phyloP scores from a whole-genome alignment of 2,888 invertebrate species.

The Periphyllus acericola region DNA sequence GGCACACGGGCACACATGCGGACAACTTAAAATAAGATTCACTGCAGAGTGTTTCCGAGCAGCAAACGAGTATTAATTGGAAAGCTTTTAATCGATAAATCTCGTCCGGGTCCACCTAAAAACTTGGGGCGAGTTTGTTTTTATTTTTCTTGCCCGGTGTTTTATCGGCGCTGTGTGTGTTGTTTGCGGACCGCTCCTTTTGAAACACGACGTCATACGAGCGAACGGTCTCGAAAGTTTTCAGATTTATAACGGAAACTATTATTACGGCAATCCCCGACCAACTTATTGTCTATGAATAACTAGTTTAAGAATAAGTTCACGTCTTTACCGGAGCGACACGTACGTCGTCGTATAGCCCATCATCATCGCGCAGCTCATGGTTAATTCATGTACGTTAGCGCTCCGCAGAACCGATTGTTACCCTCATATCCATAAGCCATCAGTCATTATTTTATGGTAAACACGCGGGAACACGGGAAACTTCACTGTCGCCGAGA shows the following conservation, averaged over 20 bases:
- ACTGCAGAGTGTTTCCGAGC: too few relatives aligned
- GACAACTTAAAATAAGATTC: too few relatives aligned
- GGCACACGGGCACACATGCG: too few relatives aligned
- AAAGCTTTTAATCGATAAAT: slow-evolving; percentile 29
- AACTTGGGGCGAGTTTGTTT: not conserved
- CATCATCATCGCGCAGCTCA: not conserved
- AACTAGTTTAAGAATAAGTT: slow-evolving; percentile 22
- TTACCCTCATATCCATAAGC: not conserved
- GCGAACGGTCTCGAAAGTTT: slow-evolving; percentile 21
- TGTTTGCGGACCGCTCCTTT: not conserved
- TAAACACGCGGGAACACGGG: not conserved
- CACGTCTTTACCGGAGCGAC: not conserved
- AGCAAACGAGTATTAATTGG: too few relatives aligned
- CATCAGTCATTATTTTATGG: not conserved
- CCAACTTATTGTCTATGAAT: slow-evolving; percentile 28
- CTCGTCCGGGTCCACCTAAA: not conserved
- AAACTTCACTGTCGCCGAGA: not conserved
- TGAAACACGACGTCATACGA: not conserved
- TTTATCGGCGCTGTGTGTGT: not conserved
- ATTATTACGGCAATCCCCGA: slow-evolving; percentile 13
- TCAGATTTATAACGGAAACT: slow-evolving; percentile 33
- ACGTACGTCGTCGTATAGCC: not conserved
- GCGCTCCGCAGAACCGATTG: not conserved
- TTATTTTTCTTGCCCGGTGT: not conserved
- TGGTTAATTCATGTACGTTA: slow-evolving; percentile 6